Evolutionary conservation across 2,113 vertebrate genomes (phyloP), one percentile per base, ranked within the genome.

Genomic region (Meriones unguiculatus): DNA sequence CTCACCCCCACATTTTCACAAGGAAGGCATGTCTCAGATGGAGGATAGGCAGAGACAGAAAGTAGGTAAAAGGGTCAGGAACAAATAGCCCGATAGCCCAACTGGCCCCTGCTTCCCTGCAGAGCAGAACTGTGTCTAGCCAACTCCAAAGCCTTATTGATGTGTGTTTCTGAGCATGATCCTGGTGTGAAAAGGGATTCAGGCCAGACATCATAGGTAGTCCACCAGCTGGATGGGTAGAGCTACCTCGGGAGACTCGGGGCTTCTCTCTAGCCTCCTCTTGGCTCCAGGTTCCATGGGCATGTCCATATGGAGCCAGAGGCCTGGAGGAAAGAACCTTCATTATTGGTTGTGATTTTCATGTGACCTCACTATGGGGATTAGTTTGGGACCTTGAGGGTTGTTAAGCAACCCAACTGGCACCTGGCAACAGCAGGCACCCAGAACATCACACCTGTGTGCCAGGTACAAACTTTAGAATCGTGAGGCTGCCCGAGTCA

Each of bases 361-460:
- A 0, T 3, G n/a, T 52, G 97, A 67, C 80, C 52, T 32, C 7
- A 8, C 80, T 90, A 65, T 46, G 50, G 69, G 59, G 59, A 67
- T 85, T 95, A 54, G 70, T 28, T 91, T 94, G 96, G 97, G 93
- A 94, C 90, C 90, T 97, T 5, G 70, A 46, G 76, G 86, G 93
- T 97, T 97, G 90, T 95, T 96, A 92, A 81, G 96, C 25, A 0
- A 46, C 80, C 95, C 20, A 4, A 0, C 46, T 69, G 67, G 81
- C 67, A 82, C 90, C 69, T 92, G 87, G 95, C 70, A 96, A 92
- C 90, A 32, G 50, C n/a, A 22, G 46, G 86, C 57, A 59, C 38
- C 87, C 78, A 65, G 96, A 90, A 93, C 85, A 50, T 69, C 80
- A 62, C 28, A 59, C 78, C 93, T 76, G n/a, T 64, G 15, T 73